Conservation (phyloP, 2,113 vertebrate species). For the Nanorana parkeri region DNA sequence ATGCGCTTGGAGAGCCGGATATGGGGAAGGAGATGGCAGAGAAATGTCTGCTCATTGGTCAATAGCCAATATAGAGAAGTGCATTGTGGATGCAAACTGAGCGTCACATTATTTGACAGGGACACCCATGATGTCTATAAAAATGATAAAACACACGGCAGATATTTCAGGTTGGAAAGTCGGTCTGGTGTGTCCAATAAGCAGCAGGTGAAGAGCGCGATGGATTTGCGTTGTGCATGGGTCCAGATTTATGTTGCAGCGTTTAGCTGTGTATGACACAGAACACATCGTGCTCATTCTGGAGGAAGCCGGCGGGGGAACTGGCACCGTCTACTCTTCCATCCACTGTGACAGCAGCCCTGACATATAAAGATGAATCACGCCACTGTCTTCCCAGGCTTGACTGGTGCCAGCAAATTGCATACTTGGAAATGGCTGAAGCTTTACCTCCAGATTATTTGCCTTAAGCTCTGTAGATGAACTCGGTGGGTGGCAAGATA, state of each 20-base stretch:
- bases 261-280: neutral
- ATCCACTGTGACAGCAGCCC: neutral
- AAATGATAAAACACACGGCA: too few relatives aligned
- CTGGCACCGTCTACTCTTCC: slow-evolving; percentile 24
- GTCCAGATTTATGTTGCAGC: neutral
- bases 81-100: too few relatives aligned
- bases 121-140: too few relatives aligned
- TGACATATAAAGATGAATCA: slow-evolving; percentile 29
- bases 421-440: slow-evolving; percentile 6
- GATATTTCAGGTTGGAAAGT: neutral
- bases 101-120: too few relatives aligned
- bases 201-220: neutral
- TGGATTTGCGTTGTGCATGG: too few relatives aligned
- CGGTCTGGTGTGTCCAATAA: neutral
- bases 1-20: too few relatives aligned
- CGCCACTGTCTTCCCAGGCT: neutral
- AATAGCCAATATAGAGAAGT: too few relatives aligned
- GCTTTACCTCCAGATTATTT: neutral
- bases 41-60: too few relatives aligned
- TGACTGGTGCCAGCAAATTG: slow-evolving; percentile 18
- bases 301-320: slow-evolving; percentile 7
- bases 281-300: slow-evolving; percentile 11
- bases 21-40: too few relatives aligned
- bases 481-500: neutral
- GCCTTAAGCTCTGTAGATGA: neutral